A percentile compares a stretch with the other conserved stretches of the same genome.
phyloP scores from a whole-genome alignment of 1,140 invertebrate species.

The Scaptomyza hsui region DNA sequence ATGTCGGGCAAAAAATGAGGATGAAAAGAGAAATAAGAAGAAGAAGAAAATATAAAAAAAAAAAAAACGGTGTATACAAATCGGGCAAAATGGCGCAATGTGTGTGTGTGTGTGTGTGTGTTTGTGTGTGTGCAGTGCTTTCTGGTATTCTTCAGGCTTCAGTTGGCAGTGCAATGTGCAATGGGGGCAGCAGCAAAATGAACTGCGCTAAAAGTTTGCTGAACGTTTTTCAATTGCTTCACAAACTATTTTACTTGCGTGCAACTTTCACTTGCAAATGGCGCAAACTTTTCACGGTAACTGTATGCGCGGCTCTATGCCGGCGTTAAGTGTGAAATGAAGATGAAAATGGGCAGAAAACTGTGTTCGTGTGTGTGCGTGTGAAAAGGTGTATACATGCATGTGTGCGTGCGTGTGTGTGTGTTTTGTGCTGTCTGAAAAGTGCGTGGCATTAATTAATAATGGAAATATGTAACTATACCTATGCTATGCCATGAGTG shows the following conservation, averaged over 20 bases:
- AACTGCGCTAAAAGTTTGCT: slow-evolving; percentile 59
- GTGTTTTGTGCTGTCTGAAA: slow-evolving; percentile 17
- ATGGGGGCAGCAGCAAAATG: slow-evolving; percentile 39
- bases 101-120: no score
- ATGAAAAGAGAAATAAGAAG: slow-evolving; percentile 23
- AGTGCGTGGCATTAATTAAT: slow-evolving; percentile 76
- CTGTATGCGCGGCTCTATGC: slow-evolving; percentile 32
- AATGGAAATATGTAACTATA: slow-evolving; percentile 62
- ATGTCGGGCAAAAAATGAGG: not conserved
- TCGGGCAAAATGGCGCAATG: slow-evolving; percentile 49
- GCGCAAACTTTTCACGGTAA: slow-evolving; percentile 60
- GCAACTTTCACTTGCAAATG: slow-evolving; percentile 67
- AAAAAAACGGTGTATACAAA: slow-evolving; percentile 25
- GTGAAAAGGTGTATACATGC: not conserved
- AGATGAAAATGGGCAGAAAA: slow-evolving; percentile 5
- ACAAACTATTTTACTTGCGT: slow-evolving; percentile 70
- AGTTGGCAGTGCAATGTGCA: not conserved
- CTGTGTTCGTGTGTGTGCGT: slow-evolving; percentile 1
- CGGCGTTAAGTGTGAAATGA: slow-evolving; percentile 1
- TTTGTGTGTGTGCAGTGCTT: no score
- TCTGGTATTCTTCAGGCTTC: slow-evolving; percentile 1
- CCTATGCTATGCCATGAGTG: slow-evolving; percentile 21
- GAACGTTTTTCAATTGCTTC: slow-evolving; percentile 73
- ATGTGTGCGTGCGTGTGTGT: slow-evolving; percentile 3
- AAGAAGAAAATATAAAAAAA: slow-evolving; percentile 1